phyloP scores from a whole-genome alignment of 2,113 vertebrate species.

The Eptatretus burgeri region DNA sequence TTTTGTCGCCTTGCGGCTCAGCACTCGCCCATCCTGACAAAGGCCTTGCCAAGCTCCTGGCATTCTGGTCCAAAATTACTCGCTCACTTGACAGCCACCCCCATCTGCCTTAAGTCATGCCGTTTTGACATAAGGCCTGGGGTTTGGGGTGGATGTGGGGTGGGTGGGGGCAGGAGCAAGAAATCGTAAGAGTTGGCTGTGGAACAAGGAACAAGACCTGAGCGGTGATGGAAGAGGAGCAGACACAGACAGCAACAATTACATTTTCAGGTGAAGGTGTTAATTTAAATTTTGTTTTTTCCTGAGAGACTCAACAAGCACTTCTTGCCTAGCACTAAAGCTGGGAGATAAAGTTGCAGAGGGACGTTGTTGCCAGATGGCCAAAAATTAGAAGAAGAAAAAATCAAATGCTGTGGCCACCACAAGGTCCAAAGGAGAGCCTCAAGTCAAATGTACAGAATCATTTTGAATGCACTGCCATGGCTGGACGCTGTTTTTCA shows the following conservation, averaged over 20 bases:
- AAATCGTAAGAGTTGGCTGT: too few species aligned
- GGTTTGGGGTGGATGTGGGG: too few species aligned
- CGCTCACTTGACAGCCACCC: background rate
- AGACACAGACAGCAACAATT: too few species aligned
- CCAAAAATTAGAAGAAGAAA: background rate
- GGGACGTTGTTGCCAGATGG: background rate
- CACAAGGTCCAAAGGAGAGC: background rate
- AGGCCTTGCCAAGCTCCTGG: background rate
- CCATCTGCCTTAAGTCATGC: too few species aligned
- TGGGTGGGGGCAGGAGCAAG: too few species aligned
- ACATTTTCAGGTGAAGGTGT: too few species aligned
- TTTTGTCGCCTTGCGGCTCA: background rate
- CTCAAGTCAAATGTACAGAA: background rate
- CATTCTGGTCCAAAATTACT: background rate
- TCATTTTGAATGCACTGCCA: constrained; percentile 1
- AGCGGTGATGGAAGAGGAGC: too few species aligned
- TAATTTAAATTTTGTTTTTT: background rate
- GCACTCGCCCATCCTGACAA: background rate
- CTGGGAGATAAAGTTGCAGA: background rate
- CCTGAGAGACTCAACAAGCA: constrained; percentile 2
- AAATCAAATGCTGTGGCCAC: background rate
- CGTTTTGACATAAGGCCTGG: too few species aligned
- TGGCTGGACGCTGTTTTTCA: constrained; percentile 1
- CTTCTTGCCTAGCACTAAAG: background rate
- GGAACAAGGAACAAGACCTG: too few species aligned